Conservation (phyloP, 2,797 vertebrate species). For the Erpetoichthys calabaricus region DNA sequence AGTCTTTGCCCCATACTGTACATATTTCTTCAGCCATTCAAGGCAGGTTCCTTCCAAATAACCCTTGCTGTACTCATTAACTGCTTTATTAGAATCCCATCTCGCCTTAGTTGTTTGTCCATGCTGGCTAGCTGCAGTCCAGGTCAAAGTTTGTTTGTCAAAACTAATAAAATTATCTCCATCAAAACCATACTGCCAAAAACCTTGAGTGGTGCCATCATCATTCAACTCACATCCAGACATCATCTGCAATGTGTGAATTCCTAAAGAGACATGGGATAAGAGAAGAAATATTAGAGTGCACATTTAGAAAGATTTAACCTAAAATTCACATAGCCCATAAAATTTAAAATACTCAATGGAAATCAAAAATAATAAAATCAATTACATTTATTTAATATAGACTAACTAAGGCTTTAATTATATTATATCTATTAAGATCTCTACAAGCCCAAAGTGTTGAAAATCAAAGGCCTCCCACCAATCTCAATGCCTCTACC, state of each 20-base stretch:
- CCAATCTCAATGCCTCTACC: too few relatives aligned
- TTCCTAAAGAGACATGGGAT: not conserved
- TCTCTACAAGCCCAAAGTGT: too few relatives aligned
- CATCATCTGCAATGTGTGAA: constrained; percentile 12
- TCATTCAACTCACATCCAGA: constrained; percentile 17
- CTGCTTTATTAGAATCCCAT: not conserved
- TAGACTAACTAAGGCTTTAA: too few relatives aligned
- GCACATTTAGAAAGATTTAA: too few relatives aligned
- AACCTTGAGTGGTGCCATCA: constrained; percentile 5
- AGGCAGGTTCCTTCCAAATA: constrained; percentile 1
- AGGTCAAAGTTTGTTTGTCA: constrained; percentile 4
- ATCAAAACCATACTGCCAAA: constrained; percentile 16
- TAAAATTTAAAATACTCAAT: too few relatives aligned
- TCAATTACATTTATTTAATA: too few relatives aligned
- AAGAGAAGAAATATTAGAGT: too few relatives aligned
- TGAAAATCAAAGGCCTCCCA: too few relatives aligned
- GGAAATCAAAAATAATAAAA: too few relatives aligned
- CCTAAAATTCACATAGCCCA: too few relatives aligned
- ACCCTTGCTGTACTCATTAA: not conserved
- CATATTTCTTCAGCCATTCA: constrained; percentile 5
- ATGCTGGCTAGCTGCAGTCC: not conserved
- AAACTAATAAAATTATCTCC: constrained; percentile 18
- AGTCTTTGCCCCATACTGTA: fast-evolving
- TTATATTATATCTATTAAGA: too few relatives aligned
- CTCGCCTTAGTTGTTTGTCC: not conserved